Evolutionary conservation across 1,140 invertebrate genomes (phyloP), one percentile per base, ranked within the genome.

Genomic region (Tyrophagus putrescentiae): DNA sequence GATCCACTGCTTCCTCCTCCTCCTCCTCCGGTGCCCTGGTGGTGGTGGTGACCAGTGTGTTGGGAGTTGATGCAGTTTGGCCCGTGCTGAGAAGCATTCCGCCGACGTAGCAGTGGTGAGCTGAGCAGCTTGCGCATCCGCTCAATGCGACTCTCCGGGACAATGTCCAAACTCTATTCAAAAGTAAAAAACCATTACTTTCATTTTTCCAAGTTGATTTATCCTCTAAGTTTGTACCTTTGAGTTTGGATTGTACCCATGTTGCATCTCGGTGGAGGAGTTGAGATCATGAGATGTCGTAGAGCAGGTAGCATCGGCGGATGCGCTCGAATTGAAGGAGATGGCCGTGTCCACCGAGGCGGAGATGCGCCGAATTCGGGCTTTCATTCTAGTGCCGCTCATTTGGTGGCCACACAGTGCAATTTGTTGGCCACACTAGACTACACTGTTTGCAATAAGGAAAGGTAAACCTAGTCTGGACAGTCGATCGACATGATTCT

Each of bases 101-200:
- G 65, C 44, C 64, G 65, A n/a, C 60, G 63, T 4, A 60, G 62
- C 27, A 67, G 58, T 7, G 66, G 66, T 18, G 66, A 67, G 53
- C 61, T 64, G 2, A 67, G 29, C 48, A 67, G 60, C 48, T 64
- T 65, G 32, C 64, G 41, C 64, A 67, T 64, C 18, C 63, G 62
- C 21, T 65, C 66, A 21, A 67, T 67, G 21, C 64, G 64, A 50
- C 64, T 64, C 60, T 66, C 65, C 32, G 57, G 41, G 27, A 59
- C 41, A n/a, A 59, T 45, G 41, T 59, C 57, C 4, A 59, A 28
- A 28, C 57, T 59, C 57, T 59, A 29, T 6, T 5, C 6, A 39
- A 39, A 39, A 39, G n/a, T 11, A 39, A 39, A 42, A 3, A 42
- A 42, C 18, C 18, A 42, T 42, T 42, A n/a, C 41, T 21, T n/a